Evolutionary conservation across 2,113 vertebrate genomes (phyloP), one percentile per base, ranked within the genome.

Genomic region (Oncorhynchus kisutch): DNA sequence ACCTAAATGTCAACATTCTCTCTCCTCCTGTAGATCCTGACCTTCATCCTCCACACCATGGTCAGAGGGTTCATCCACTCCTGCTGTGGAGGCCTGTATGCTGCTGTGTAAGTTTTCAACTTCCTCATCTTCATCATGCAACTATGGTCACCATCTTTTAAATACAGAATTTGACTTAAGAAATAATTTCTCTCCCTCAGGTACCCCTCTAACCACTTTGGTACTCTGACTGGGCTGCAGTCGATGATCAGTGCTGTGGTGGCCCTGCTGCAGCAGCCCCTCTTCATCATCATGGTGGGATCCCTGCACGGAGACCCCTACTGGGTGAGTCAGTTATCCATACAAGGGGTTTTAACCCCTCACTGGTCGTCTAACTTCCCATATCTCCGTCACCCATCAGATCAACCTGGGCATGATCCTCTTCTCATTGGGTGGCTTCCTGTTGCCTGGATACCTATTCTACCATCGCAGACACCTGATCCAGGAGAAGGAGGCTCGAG

Each of bases 11-110:
- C 39, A 45, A 45, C 39, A 45, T 45, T 45, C 39, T 39, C 7
- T 39, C 39, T 7, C 34, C 34, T 9, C 0, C 39, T 45, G 9
- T 45, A 97, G 96, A 91, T 94, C 65, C 18, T 95, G 87, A 93
- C 96, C 3, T 97, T 97, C 76, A 88, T 96, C 78, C 91, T 97
- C 70, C 96, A 97, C 83, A 97, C 96, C 0, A 77, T 96, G 87
- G 95, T 97, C 6, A 93, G 96, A 60, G 96, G 96, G 22, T 97
- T 97, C 90, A 96, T 95, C 89, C 96, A 97, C 84, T 97, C 96
- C 0, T 96, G 96, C 86, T 96, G 96, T 5, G 96, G 96, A 45
- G 93, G 96, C 22, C 91, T 97, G 72, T 97, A 97, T 0, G 96
- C 96, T 57, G 96, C 95, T 2, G 95, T 97, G 96, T 97, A 88